phyloP scores from a whole-genome alignment of 2,113 vertebrate species.

The Ginglymostoma cirratum region DNA sequence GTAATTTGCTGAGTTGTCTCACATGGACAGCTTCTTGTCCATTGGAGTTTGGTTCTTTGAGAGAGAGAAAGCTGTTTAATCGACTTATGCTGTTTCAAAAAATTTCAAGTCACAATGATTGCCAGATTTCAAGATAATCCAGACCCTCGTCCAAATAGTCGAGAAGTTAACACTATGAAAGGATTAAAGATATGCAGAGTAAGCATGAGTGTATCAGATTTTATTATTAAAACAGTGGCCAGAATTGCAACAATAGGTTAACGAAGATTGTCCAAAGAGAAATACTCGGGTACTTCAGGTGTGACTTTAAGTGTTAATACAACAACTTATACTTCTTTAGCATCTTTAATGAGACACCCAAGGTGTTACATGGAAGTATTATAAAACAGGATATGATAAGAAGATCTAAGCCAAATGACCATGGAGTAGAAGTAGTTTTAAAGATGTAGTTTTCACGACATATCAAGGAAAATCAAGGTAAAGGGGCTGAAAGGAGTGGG shows the following conservation, averaged over 20 bases:
- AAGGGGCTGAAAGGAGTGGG: too few relatives aligned
- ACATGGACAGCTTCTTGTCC: not conserved
- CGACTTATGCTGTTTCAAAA: not conserved
- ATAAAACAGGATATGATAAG: not conserved
- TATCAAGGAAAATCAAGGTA: too few relatives aligned
- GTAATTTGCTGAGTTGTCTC: not conserved
- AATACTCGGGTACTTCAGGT: not conserved
- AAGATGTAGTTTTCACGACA: too few relatives aligned
- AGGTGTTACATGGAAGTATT: not conserved
- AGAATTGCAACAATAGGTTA: too few relatives aligned
- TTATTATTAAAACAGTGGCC: not conserved
- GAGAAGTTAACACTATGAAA: not conserved
- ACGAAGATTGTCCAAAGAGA: not conserved
- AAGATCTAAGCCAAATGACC: too few relatives aligned
- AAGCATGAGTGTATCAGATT: not conserved
- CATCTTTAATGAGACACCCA: not conserved
- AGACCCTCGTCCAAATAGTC: not conserved
- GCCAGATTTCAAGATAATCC: not conserved
- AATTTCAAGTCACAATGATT: not conserved
- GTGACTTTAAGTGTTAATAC: not conserved
- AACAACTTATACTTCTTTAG: not conserved
- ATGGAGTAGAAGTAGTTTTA: too few relatives aligned
- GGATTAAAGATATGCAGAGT: not conserved
- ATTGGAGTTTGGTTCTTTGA: too few relatives aligned
- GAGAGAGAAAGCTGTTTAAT: too few relatives aligned